Evolutionary conservation across 2,888 invertebrate species (phyloP), one percentile per base, ranked within the genome.

Genomic region (Orthosia gothica): DNA sequence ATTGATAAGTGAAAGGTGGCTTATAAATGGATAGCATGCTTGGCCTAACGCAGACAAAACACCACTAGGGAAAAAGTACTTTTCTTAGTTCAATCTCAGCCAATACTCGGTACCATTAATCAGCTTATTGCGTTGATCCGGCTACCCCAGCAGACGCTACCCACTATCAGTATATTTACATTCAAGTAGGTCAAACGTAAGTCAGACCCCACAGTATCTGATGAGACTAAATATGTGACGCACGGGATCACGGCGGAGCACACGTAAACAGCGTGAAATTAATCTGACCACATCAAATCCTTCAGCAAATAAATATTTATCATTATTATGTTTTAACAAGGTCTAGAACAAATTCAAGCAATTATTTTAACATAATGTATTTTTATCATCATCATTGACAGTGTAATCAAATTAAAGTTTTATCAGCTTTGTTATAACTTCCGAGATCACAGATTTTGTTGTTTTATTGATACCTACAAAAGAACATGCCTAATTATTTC

Each of bases 201-300:
- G 84, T 87, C 86, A 84, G 71, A 85, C 75, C 85, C 87, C 85
- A 83, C 84, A 87, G 84, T 90, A 93, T 92, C 91, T 87, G 74
- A 82, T 79, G 79, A 79, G 84, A 84, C 69, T 85, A 63, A 72
- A 72, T 67, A 73, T 64, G 82, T 93, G 93, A 93, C 94, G 93
- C 91, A 89, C 87, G 75, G n/a, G 70, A 92, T 89, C 93, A 93
- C 82, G 81, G 85, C 90, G 92, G 91, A 81, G 82, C 81, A 65
- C 77, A 73, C 81, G 84, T 86, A 87, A 89, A 88, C 87, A 88
- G 77, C 84, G 79, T 82, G 83, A 66, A 81, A 64, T 73, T 71
- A 76, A 79, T 77, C 71, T 68, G 58, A 50, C 32, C 57, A 64
- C 71, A 77, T 74, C 74, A 75, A 59, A 73, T 75, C 72, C 69